phyloP scores from a whole-genome alignment of 2,113 vertebrate species.

The Myiopsitta monachus region DNA sequence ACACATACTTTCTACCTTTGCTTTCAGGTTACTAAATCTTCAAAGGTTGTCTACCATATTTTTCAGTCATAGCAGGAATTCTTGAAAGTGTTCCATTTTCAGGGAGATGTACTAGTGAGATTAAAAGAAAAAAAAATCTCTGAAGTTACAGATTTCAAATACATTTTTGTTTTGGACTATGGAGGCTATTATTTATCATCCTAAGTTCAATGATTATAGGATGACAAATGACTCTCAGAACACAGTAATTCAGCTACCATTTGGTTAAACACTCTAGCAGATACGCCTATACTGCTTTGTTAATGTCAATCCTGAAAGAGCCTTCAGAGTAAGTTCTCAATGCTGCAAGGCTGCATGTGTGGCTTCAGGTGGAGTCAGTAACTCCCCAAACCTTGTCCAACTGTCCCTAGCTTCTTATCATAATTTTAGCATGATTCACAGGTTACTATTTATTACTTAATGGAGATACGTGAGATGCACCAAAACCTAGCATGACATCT shows the following conservation, averaged over 20 bases:
- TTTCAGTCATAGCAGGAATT: not conserved
- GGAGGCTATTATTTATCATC: not conserved
- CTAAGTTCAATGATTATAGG: not conserved
- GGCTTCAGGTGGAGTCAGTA: not conserved
- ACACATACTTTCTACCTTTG: not conserved
- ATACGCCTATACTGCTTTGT: not conserved
- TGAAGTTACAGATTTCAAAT: not conserved
- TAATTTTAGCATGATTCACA: not conserved
- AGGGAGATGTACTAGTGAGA: not conserved
- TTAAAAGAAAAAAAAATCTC: not conserved
- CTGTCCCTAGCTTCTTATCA: not conserved
- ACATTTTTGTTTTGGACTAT: not conserved
- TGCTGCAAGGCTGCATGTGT: not conserved
- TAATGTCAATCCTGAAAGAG: not conserved
- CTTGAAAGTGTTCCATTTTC: not conserved
- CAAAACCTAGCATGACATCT: not conserved
- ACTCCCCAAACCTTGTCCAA: not conserved
- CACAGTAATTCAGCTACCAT: not conserved
- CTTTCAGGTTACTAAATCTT: not conserved
- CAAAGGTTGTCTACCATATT: not conserved
- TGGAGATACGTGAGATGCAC: not conserved
- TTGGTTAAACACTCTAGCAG: not conserved
- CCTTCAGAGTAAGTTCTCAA: not conserved
- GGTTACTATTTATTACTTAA: not conserved
- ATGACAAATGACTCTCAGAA: not conserved